These are phyloP conservation scores for Petrolisthes cinctipes DNA, from an alignment of 2,888 invertebrate species.

Conservation along the genomic window DNA sequence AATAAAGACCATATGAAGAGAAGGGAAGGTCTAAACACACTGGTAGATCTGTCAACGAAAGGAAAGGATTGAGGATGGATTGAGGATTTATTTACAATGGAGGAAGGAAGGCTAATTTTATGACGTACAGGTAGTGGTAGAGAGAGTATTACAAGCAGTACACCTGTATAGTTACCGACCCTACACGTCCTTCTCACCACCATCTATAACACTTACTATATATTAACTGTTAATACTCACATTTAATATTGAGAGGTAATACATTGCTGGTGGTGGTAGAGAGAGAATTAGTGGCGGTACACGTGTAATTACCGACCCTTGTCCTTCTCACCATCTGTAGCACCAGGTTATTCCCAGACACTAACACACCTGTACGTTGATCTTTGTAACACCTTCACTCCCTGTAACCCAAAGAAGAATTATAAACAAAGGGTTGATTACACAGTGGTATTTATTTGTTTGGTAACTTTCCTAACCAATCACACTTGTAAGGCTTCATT, in stretches of 20 bases:
- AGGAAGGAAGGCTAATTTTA: too few species aligned
- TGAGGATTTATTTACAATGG: too few species aligned
- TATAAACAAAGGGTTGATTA: too few species aligned
- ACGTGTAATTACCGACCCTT: slow-evolving; percentile 56
- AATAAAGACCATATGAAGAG: too few species aligned
- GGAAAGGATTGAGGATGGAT: too few species aligned
- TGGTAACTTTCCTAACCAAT: not conserved
- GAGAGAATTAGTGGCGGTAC: slow-evolving; percentile 56
- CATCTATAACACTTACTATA: not conserved
- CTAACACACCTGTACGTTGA: slow-evolving; percentile 22
- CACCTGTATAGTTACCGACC: slow-evolving; percentile 60
- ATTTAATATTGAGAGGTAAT: slow-evolving; percentile 7
- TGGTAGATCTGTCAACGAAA: too few species aligned
- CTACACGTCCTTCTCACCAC: slow-evolving; percentile 46
- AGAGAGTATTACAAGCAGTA: slow-evolving; percentile 53
- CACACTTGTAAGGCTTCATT: not conserved
- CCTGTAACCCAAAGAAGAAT: not conserved
- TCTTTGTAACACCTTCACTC: slow-evolving; percentile 28
- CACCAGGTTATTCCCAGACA: slow-evolving; percentile 57
- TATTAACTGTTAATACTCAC: not conserved
- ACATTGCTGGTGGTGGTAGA: slow-evolving; percentile 41
- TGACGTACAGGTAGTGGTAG: too few species aligned
- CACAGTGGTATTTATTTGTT: too few species aligned
- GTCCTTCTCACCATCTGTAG: slow-evolving; percentile 55
- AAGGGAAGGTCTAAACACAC: too few species aligned